Conservation (phyloP, 2,797 vertebrate species). For the Hypotaenidia philippensis region DNA sequence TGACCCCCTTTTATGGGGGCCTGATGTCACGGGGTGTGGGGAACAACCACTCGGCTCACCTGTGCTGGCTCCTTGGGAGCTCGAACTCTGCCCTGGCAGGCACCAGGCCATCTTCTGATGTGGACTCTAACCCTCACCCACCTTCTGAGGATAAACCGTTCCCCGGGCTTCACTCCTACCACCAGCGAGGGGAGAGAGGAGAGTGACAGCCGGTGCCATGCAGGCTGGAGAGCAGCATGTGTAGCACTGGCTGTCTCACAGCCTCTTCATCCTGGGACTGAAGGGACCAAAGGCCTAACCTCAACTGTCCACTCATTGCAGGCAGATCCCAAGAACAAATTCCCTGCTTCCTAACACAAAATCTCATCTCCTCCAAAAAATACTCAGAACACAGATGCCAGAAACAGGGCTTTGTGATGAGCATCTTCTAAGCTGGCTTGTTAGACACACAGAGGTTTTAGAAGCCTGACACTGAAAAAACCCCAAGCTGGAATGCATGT, state of each 20-base stretch:
- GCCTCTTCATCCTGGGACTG: not conserved
- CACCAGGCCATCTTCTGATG: not conserved
- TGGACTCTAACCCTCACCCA: rapidly evolving
- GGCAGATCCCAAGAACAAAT: not conserved
- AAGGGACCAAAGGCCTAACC: not conserved
- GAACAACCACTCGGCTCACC: too few relatives aligned
- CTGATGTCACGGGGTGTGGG: too few relatives aligned
- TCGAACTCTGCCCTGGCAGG: too few relatives aligned
- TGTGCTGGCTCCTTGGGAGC: too few relatives aligned
- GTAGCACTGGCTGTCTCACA: not conserved
- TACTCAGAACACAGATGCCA: not conserved
- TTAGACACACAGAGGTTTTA: not conserved
- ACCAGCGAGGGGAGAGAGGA: not conserved
- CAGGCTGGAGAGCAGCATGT: not conserved
- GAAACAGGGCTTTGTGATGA: not conserved
- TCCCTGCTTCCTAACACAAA: not conserved
- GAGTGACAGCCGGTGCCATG: not conserved
- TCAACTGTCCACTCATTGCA: not conserved
- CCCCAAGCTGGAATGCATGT: not conserved
- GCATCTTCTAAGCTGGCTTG: not conserved
- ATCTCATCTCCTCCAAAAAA: not conserved
- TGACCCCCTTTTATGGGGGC: too few relatives aligned
- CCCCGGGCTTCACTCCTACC: not conserved
- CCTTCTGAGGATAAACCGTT: not conserved
- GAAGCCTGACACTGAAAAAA: not conserved